Evolutionary conservation across 92 coral and sea anemone genomes (phyloP).

Genomic region (Meandrina meandrites): DNA sequence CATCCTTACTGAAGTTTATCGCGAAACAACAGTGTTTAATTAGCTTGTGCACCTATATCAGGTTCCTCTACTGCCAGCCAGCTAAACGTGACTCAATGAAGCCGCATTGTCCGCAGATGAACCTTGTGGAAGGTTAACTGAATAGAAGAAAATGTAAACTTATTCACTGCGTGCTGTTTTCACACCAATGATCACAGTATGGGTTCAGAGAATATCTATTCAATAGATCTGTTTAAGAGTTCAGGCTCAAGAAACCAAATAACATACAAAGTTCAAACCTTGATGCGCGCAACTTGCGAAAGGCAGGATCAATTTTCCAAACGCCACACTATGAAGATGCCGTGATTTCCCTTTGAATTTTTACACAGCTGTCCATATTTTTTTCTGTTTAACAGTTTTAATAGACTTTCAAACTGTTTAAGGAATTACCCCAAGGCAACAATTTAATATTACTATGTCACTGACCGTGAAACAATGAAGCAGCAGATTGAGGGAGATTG

Average conservation of each 20-base stretch:
- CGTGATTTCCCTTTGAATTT: not conserved
- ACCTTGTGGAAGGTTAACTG: conserved; percentile 19
- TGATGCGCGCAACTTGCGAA: not conserved
- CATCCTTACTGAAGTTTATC: conserved; percentile 15
- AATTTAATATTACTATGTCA: not conserved
- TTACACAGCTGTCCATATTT: not conserved
- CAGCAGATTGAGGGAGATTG: not conserved
- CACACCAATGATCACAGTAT: conserved; percentile 22
- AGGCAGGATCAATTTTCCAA: not conserved
- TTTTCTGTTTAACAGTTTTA: not conserved
- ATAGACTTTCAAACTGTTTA: conserved; percentile 11
- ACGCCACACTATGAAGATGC: not conserved
- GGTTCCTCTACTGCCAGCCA: not conserved
- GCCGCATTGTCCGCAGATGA: conserved; percentile 2
- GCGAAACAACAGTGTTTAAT: conserved; percentile 10
- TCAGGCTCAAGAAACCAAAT: not conserved
- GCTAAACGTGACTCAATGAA: not conserved
- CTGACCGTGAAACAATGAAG: not conserved
- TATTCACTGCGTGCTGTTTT: not conserved
- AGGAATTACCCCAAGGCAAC: conserved; percentile 34
- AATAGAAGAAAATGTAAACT: conserved; percentile 22
- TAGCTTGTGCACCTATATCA: not conserved
- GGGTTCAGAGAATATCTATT: not conserved
- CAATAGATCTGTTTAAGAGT: not conserved
- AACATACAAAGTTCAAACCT: not conserved